Conservation (phyloP, 2,113 vertebrate genomes). For the Melanerpes formicivorus region DNA sequence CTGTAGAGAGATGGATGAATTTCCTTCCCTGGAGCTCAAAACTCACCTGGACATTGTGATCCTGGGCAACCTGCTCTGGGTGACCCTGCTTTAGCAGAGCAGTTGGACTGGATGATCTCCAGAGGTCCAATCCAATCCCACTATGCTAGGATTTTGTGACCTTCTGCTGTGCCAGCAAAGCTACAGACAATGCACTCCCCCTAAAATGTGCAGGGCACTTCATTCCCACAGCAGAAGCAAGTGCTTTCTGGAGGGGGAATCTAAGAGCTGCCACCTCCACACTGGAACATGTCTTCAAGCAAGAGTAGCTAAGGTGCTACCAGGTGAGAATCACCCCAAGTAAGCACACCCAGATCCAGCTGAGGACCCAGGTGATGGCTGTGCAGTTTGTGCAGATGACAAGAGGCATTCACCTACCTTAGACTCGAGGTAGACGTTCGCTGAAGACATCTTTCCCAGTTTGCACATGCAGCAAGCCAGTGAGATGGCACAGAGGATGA, state of each 20-base stretch:
- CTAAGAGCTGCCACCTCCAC: neutral
- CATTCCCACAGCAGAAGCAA: neutral
- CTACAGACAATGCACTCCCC: neutral
- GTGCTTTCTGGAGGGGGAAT: neutral
- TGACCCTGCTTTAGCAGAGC: no score
- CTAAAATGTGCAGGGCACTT: neutral
- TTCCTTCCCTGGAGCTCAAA: no score
- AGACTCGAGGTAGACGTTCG: constrained; percentile 97
- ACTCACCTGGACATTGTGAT: no score
- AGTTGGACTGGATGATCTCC: no score
- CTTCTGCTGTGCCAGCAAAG: neutral
- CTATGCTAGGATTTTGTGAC: no score
- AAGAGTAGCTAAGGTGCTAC: neutral
- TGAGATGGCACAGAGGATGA: constrained; percentile 91
- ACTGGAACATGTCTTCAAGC: neutral
- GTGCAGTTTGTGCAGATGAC: neutral
- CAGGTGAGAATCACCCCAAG: neutral
- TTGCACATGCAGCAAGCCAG: constrained; percentile 93
- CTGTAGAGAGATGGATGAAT: no score
- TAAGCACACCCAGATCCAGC: neutral
- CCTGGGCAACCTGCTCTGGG: no score
- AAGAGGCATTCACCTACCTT: constrained; percentile 79
- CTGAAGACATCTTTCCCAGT: constrained; percentile 94
- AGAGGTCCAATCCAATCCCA: no score
- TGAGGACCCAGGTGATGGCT: neutral